Base-by-base conservation (phyloP, 2,888 invertebrate species). In the Drosophila pseudotalamancana region DNA sequence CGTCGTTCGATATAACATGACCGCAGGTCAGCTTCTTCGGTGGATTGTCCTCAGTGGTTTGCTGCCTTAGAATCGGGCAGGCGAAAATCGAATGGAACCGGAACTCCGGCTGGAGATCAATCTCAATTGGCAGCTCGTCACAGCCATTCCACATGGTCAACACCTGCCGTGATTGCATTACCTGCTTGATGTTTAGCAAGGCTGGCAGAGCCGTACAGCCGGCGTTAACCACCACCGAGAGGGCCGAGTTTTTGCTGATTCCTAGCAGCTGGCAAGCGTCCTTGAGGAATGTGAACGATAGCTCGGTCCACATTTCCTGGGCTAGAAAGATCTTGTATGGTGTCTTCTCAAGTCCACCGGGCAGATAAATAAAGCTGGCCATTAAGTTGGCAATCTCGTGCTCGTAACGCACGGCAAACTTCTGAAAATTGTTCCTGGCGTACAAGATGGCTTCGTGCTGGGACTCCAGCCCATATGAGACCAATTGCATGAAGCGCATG, bases 1-100 rank as follows among this genome's bases (percentile, higher is more conserved):
- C 99, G 92, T 99, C 99, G 76, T 96, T 94, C 3, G 98, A 98
- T 87, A 99, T 99, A 65, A 99, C 99, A 92, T 99, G 99, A 3
- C 99, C 99, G 92, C 99, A 99, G 2, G 97, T 95, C 66, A 99
- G 93, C 73, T 98, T 94, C 96, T 99, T 98, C 12, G 99, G 99
- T 56, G 99, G 99, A 93, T 99, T 99, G 78, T 94, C 94, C 79
- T 98, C 98, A 0, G 97, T 97, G 39, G 97, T 97, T 91, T 99
- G 99, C 90, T 99, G 99, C 54, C 99, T 94, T 65, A 99, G 93
- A 88, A 99, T 99, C 6, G 99, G 99, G 91, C 99, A 99, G 18
- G 99, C 98, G 92, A 99, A 99, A 89, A 99, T 97, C 5, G 99
- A 99, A 92, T 99, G 99, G 91, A 97, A 98, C 75, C 97, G 95